Conservation (phyloP, 2,888 invertebrate species). For the Pseudococcus jackbeardsleyi region DNA sequence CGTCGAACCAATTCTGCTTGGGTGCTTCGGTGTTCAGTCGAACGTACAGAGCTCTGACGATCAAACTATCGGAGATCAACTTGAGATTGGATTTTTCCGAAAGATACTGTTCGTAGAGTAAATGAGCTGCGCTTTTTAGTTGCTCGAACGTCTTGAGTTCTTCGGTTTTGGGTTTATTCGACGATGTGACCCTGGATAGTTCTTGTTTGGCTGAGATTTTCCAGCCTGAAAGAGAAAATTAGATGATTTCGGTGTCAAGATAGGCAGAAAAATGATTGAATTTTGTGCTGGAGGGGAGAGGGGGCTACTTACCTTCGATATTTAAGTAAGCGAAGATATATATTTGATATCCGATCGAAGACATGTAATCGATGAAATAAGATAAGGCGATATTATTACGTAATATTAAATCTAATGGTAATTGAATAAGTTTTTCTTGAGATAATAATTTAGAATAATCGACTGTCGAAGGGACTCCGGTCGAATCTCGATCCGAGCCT, state of each 20-base stretch:
- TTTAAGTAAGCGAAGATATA: conserved; percentile 85
- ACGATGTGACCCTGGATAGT: conserved; percentile 69
- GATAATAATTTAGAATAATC: conserved; percentile 61
- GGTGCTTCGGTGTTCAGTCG: conserved; percentile 77
- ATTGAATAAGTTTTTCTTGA: conserved; percentile 57
- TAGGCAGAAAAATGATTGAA: too few species aligned
- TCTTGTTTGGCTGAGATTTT: conserved; percentile 81
- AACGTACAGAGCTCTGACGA: conserved; percentile 75
- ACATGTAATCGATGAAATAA: conserved; percentile 84
- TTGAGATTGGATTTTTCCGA: conserved; percentile 79
- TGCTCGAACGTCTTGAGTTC: conserved; percentile 69
- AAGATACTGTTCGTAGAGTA: conserved; percentile 83
- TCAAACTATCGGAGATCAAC: conserved; percentile 74
- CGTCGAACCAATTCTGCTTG: conserved; percentile 85
- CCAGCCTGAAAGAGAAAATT: conserved; percentile 70
- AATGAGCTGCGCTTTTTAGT: conserved; percentile 78
- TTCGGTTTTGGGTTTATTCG: conserved; percentile 68
- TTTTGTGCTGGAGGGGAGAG: too few species aligned
- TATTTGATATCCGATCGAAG: conserved; percentile 74
- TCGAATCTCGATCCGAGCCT: conserved; percentile 67
- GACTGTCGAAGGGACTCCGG: conserved; percentile 53
- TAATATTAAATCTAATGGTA: conserved; percentile 80
- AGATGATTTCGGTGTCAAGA: too few species aligned
- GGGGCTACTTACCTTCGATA: conserved; percentile 74
- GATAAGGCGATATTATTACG: conserved; percentile 83